Evolutionary conservation across 2,113 vertebrate genomes (phyloP), one percentile per base, ranked within the genome.

Genomic region (Dendropsophus ebraccatus): DNA sequence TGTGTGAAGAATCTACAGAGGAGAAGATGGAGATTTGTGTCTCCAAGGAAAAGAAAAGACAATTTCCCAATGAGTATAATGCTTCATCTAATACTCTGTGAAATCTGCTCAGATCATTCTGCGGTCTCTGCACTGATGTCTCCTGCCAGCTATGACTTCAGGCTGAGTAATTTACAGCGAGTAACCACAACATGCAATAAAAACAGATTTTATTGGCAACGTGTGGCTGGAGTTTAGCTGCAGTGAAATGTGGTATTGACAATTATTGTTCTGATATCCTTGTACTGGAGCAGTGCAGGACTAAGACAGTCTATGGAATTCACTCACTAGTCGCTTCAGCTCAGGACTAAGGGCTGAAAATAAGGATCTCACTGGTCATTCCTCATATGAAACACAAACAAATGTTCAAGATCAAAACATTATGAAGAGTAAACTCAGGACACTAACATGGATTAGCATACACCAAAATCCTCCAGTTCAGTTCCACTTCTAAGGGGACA

Each of bases 151-250:
- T 30, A 86, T 86, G 75, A 86, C 84, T 80, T 86, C 84, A 86
- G 30, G 47, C 84, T 56, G 84, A 72, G 75, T 69, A 49, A 85
- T 85, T 78, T 80, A 80, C 47, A 80, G 45, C 19, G 65, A 58
- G 84, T 80, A 85, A 85, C 84, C 84, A 86, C 84, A 86, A 79
- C 84, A 80, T 67, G 76, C 76, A 72, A 86, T 70, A 80, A 86
- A 86, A 86, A 56, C 47, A 72, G 75, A 77, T 60, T 79, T 87
- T 69, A 78, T 72, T n/a, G n/a, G 73, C 75, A 83, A 41, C 35
- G n/a, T 11, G 30, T 58, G 73, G 25, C 47, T 56, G 28, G 32
- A 50, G 25, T 65, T 82, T 86, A 56, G 35, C 41, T 77, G 74
- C 16, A 21, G 52, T 56, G 30, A 52, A 54, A 41, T 23, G 72